Evolutionary conservation across 2,888 invertebrate species (phyloP).

Genomic region (Sceliomorpha sp.): DNA sequence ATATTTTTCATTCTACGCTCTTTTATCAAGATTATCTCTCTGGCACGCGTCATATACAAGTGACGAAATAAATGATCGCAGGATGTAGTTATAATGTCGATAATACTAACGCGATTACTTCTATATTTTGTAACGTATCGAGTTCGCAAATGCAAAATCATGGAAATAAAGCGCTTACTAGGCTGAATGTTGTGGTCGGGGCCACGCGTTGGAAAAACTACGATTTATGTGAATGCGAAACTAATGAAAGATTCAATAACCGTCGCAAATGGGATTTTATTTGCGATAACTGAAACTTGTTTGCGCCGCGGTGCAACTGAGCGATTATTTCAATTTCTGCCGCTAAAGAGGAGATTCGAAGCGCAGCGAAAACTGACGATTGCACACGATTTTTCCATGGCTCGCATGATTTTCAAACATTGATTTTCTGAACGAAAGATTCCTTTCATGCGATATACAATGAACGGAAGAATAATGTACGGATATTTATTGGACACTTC

Average conservation of each 20-base stretch:
- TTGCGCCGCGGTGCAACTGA: slow-evolving; percentile 13
- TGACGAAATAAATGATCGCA: slow-evolving; percentile 41
- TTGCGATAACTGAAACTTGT: slow-evolving; percentile 44
- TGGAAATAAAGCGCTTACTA: slow-evolving; percentile 39
- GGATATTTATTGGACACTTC: neutral
- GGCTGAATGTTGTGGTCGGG: slow-evolving; percentile 18
- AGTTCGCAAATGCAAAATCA: slow-evolving; percentile 26
- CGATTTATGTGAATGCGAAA: slow-evolving; percentile 36
- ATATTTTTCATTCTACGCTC: too few relatives aligned
- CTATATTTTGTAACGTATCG: slow-evolving; percentile 33
- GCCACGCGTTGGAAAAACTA: slow-evolving; percentile 20
- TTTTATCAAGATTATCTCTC: too few relatives aligned
- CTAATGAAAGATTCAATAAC: slow-evolving; percentile 45
- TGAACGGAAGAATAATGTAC: neutral
- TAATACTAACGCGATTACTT: slow-evolving; percentile 41
- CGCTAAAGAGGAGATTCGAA: slow-evolving; percentile 9
- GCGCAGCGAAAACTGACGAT: slow-evolving; percentile 1
- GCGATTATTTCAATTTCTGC: slow-evolving; percentile 26
- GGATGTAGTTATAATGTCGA: slow-evolving; percentile 19
- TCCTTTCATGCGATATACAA: neutral
- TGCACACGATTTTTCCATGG: neutral
- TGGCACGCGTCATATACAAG: too few relatives aligned
- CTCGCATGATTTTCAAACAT: slow-evolving; percentile 3
- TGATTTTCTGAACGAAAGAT: slow-evolving; percentile 2
- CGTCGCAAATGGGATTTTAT: slow-evolving; percentile 46